Conservation (phyloP, 2,797 vertebrate species). For the Clarias platycephalus region DNA sequence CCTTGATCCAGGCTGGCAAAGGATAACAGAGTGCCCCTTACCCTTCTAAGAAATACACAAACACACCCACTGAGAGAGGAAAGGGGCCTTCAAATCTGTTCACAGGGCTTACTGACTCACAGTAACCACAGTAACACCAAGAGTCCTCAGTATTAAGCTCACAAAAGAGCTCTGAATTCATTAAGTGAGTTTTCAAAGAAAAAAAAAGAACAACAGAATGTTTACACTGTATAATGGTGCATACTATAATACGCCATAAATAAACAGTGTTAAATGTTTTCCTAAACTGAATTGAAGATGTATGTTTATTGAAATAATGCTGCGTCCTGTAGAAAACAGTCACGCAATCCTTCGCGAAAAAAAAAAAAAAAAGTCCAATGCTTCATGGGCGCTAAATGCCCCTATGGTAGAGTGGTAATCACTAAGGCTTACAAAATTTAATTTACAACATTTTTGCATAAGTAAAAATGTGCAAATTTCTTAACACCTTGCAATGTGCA, state of each 20-base stretch:
- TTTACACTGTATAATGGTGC: constrained; percentile 45
- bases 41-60: constrained; percentile 47
- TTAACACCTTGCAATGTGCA: background rate
- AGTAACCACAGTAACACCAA: constrained; percentile 44
- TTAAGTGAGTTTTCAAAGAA: constrained; percentile 36
- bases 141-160: constrained; percentile 35
- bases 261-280: constrained; percentile 35
- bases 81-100: constrained; percentile 57
- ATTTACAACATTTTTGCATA: background rate
- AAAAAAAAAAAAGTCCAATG: background rate
- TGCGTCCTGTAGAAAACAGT: constrained; percentile 36
- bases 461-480: background rate
- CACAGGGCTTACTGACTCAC: constrained; percentile 42
- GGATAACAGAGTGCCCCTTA: constrained; percentile 50
- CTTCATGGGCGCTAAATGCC: constrained; percentile 36
- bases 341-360: constrained; percentile 11
- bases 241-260: constrained; percentile 48
- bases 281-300: constrained; percentile 37
- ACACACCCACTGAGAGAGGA: constrained; percentile 50
- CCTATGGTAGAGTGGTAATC: constrained; percentile 3
- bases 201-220: constrained; percentile 35
- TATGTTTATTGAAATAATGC: constrained; percentile 17
- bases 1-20: constrained; percentile 55
- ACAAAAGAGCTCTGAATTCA: constrained; percentile 37
- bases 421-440: background rate